A percentile compares a stretch with the other conserved stretches of the same genome.
These are phyloP conservation scores for Melipona bicolor DNA, from an alignment of 2,888 invertebrate genomes.

Conservation along the genomic window DNA sequence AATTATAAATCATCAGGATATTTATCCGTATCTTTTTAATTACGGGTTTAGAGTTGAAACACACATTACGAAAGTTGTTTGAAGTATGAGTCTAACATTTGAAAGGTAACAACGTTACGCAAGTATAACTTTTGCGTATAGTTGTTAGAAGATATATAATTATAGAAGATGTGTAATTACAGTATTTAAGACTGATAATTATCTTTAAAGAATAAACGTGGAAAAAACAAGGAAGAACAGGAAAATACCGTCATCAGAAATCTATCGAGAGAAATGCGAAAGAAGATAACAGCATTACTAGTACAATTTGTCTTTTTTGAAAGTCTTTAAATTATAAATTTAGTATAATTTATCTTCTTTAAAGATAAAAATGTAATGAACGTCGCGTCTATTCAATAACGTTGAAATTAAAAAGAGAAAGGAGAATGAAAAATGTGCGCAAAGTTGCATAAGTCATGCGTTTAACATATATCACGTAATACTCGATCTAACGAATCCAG, in stretches of 20 bases:
- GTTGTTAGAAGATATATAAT: neutral
- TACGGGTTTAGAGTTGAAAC: neutral
- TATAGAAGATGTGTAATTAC: no score
- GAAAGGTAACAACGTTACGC: neutral
- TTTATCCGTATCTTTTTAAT: neutral
- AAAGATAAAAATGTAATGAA: neutral
- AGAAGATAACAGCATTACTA: no score
- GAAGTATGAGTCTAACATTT: neutral
- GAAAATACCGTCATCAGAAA: neutral
- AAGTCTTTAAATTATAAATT: no score
- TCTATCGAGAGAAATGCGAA: neutral
- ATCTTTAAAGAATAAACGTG: no score
- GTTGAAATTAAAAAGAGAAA: neutral
- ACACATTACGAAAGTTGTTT: neutral
- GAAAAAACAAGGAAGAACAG: neutral
- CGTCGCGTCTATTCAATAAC: neutral
- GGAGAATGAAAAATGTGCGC: neutral
- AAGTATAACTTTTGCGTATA: neutral
- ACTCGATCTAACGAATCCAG: neutral
- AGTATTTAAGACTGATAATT: no score
- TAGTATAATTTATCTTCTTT: no score
- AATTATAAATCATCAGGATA: rapidly evolving
- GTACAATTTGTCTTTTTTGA: no score
- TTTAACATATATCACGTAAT: neutral
- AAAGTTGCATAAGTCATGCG: neutral